Percentiles rank a stretch among this genome's conserved stretches.
phyloP scores from a whole-genome alignment of 2,888 invertebrate species.

The Hemithea aestivaria region DNA sequence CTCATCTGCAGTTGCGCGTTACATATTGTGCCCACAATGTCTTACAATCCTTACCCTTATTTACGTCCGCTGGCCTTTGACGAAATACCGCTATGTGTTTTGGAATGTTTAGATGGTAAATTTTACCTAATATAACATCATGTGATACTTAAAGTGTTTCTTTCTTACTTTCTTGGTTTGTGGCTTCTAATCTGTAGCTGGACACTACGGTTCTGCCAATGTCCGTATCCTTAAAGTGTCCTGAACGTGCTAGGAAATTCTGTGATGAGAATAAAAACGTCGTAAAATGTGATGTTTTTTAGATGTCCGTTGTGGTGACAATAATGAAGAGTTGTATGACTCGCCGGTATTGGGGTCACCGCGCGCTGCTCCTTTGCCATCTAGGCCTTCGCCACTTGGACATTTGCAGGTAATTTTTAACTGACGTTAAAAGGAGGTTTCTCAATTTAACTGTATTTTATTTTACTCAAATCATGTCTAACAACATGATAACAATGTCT shows the following conservation, averaged over 20 bases:
- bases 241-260: too few species aligned
- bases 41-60: conserved; percentile 44
- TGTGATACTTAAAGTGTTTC: too few species aligned
- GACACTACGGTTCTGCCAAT: too few species aligned
- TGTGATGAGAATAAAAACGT: too few species aligned
- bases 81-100: conserved; percentile 75
- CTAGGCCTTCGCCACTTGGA: conserved; percentile 41
- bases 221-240: too few species aligned
- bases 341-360: conserved; percentile 66
- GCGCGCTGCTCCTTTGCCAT: conserved; percentile 41
- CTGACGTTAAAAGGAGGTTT: too few species aligned
- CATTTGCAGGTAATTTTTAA: conserved; percentile 16
- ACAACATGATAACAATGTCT: too few species aligned
- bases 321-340: conserved; percentile 60
- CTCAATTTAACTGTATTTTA: too few species aligned
- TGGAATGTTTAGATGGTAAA: conserved; percentile 58
- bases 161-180: too few species aligned
- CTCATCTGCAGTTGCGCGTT: not conserved
- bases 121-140: conserved; percentile 5
- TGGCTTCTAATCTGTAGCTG: too few species aligned
- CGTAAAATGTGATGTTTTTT: conserved; percentile 17
- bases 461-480: too few species aligned
- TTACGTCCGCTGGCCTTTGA: conserved; percentile 61
- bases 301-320: conserved; percentile 59
- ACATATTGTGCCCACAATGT: conserved; percentile 41